These are phyloP conservation scores for Achatina immaculata DNA, from an alignment of 1,140 invertebrate species.

Conservation along the genomic window DNA sequence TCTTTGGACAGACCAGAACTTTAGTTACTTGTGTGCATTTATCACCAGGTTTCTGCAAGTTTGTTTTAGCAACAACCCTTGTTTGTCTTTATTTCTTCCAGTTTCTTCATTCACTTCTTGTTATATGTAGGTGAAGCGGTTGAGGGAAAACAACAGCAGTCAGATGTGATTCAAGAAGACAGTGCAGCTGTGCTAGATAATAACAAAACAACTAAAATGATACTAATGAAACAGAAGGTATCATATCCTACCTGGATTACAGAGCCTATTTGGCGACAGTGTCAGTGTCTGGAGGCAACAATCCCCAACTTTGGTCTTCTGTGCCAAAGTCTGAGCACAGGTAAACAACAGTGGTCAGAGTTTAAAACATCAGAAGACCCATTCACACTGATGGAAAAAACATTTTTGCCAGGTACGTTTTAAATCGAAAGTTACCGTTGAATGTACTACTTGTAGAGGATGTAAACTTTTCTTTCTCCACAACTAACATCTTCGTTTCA, in stretches of 20 bases:
- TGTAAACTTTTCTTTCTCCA: too few species aligned
- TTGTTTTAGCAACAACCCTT: too few species aligned
- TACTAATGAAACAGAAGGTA: conserved; percentile 6
- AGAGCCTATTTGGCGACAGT: conserved; percentile 62
- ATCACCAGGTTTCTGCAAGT: too few species aligned
- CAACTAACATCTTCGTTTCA: too few species aligned
- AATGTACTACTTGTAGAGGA: too few species aligned
- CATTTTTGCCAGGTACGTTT: conserved; percentile 43
- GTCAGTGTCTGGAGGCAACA: conserved; percentile 63
- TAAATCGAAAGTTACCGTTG: too few species aligned
- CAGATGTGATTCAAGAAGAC: neutral
- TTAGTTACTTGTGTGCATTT: too few species aligned
- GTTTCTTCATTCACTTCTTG: neutral
- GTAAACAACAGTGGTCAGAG: conserved; percentile 60
- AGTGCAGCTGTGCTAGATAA: too few species aligned
- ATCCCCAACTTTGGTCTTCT: conserved; percentile 55
- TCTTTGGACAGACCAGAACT: too few species aligned
- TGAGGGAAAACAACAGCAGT: neutral
- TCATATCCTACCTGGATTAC: conserved; percentile 57
- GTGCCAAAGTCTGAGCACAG: conserved; percentile 59
- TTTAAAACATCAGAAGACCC: conserved; percentile 56
- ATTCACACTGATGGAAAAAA: conserved; percentile 53
- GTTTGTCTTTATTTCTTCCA: too few species aligned
- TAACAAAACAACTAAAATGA: too few species aligned
- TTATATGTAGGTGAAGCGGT: neutral